Evolutionary conservation across 2,113 vertebrate genomes (phyloP).

Genomic region (Anarhynchus alexandrinus): DNA sequence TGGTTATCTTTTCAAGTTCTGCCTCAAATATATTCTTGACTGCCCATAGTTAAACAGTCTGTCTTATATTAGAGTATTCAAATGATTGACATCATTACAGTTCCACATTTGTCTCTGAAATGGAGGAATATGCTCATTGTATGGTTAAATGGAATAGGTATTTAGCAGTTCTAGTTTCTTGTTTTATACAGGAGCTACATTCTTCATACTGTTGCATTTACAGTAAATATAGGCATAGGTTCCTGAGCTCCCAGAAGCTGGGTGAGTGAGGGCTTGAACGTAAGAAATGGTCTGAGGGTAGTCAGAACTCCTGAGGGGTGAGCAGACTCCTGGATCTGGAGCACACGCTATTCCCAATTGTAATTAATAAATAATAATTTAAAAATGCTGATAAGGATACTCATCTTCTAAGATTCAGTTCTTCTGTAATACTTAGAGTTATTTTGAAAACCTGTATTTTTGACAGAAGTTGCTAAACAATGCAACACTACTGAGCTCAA

Average conservation of each 20-base stretch:
- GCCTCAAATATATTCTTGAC: not conserved
- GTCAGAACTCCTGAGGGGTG: not conserved
- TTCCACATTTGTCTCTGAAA: not conserved
- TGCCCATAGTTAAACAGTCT: not conserved
- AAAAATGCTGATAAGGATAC: not conserved
- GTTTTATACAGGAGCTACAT: not conserved
- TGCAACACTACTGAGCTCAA: not conserved
- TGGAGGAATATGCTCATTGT: not conserved
- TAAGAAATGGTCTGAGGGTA: not conserved
- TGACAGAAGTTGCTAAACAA: not conserved
- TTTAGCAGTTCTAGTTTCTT: not conserved
- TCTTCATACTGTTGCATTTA: not conserved
- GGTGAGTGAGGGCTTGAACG: not conserved
- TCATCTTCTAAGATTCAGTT: not conserved
- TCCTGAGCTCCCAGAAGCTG: not conserved
- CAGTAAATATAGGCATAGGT: not conserved
- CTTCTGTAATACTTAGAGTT: not conserved
- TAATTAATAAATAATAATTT: not conserved
- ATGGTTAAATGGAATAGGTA: not conserved
- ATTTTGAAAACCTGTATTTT: not conserved
- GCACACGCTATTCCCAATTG: not conserved
- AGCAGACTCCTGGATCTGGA: not conserved
- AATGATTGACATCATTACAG: not conserved
- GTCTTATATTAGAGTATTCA: not conserved
- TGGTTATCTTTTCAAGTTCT: not conserved